phyloP scores from a whole-genome alignment of 1,140 invertebrate genomes.

The Pogonomyrmex californicus region DNA sequence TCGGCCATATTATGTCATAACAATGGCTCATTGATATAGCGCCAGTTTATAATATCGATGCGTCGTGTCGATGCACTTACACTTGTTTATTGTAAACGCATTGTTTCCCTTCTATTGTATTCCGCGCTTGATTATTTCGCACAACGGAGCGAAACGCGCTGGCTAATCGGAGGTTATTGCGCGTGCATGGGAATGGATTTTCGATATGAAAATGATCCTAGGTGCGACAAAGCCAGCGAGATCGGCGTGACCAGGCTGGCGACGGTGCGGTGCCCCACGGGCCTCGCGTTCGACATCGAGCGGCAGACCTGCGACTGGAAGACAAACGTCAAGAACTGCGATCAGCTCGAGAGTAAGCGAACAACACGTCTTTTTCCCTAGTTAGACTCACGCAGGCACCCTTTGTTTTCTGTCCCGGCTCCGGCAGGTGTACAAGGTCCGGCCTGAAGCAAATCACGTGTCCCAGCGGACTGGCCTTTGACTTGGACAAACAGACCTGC shows the following conservation, averaged over 20 bases:
- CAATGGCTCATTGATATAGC: background rate
- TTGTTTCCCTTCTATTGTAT: slow-evolving; percentile 23
- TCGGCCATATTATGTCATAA: background rate
- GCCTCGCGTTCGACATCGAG: slow-evolving; percentile 97
- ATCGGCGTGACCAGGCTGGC: slow-evolving; percentile 94
- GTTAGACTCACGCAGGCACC: slow-evolving; percentile 80
- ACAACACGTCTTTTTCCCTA: slow-evolving; percentile 64
- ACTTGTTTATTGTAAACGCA: background rate
- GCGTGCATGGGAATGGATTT: slow-evolving; percentile 8
- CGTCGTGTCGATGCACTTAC: background rate
- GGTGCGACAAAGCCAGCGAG: slow-evolving; percentile 96
- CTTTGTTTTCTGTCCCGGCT: slow-evolving; percentile 81
- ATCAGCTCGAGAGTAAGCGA: slow-evolving; percentile 95
- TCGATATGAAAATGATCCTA: slow-evolving; percentile 83
- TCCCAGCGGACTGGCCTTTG: slow-evolving; percentile 97
- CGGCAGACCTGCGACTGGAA: slow-evolving; percentile 98
- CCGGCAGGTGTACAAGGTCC: slow-evolving; percentile 95
- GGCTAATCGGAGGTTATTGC: background rate
- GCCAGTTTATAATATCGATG: background rate
- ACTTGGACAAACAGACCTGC: slow-evolving; percentile 98
- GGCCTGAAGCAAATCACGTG: slow-evolving; percentile 98
- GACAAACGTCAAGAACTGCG: slow-evolving; percentile 97
- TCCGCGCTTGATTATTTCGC: slow-evolving; percentile 8
- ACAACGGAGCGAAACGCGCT: background rate
- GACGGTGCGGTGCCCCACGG: slow-evolving; percentile 94